Base-by-base conservation (phyloP, 2,888 invertebrate genomes). In the Neoscelio sp. region DNA sequence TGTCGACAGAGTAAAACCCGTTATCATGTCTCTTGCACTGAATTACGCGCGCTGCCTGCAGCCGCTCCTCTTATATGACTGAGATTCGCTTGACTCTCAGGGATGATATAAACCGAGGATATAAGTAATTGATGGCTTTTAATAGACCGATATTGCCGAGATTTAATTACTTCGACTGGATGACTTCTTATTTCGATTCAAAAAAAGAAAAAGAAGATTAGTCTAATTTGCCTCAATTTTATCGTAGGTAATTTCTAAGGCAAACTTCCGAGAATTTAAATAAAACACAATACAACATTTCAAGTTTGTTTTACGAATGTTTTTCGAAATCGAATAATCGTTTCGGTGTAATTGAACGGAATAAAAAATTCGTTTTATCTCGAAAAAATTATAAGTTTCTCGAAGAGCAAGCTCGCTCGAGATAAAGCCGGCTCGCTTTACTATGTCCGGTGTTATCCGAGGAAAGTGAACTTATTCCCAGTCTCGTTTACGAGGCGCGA, bases 401-500 rank as follows among this genome's bases (percentile, higher is more conserved):
- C 42, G 44, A 4, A 15, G 23, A 38, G 13, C 5, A 12, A 35
- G 23, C 48, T 48, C 20, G 28, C 28, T 2, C 30, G 40, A 12
- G 62, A 54, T 35, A 42, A 62, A 26, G 38, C 42, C 13, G 33
- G 10, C 60, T 40, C 26, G 52, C 17, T 65, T 65, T 26, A 52
- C 62, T 50, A 50, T 30, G 13, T 50, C 42, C 58, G 12, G 17
- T 56, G 44, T 26, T 58, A 18, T 60, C 58, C 52, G 18, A 52
- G 65, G 48, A 71, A 75, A 79, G 75, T 76, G 71, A 76, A 80
- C 71, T 75, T 54, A 50, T 71, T 75, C 62, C 38, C 76, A 64
- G 62, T 78, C 82, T 74, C 83, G 83, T 85, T 85, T 85, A 79
- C 84, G 83, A 83, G 82, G 79, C 74, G 68, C 46, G 78, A 80